Base-by-base conservation (phyloP, 1,140 invertebrate species). In the Brevipalpus yothersi region DNA sequence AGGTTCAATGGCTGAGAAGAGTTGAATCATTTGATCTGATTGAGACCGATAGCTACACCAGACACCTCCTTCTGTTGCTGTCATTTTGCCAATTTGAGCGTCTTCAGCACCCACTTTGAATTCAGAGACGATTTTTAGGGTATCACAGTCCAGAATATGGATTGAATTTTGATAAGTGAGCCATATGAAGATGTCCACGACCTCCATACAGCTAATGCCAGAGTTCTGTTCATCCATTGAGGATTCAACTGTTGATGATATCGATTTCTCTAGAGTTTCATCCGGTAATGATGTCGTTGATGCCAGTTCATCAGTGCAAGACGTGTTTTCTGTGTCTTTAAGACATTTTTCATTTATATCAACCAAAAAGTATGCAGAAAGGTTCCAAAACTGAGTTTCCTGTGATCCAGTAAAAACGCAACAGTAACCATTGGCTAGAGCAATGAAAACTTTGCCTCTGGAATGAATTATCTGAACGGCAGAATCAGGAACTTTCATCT, bases 31-130 rank as follows among this genome's bases (percentile, higher is more conserved):
- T n/a, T n/a, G n/a, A n/a, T n/a, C n/a, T n/a, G n/a, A n/a, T n/a
- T n/a, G n/a, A n/a, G n/a, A n/a, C n/a, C n/a, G n/a, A n/a, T n/a
- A n/a, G n/a, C n/a, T n/a, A n/a, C n/a, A n/a, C n/a, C n/a, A n/a
- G n/a, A 98, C 94, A 13, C 94, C 94, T 68, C 95, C 88, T 1
- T 90, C 91, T n/a, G 89, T 77, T 79, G 87, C 92, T 2, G 87
- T 86, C 78, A 98, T 81, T 72, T 95, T 89, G 31, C 92, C 75
- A 5, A 98, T 78, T 68, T 77, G 77, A 68, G 88, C 94, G 71
- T 99, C 94, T 71, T 87, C 85, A 13, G 92, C 78, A 40, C 94
- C 93, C 78, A 98, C 93, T 58, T 91, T 93, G 71, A 93, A 88
- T 65, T 98, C 82, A 45, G 83, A 82, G 70, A 79, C 76, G 54